Percentiles rank a stretch among this genome's conserved stretches.
These are phyloP conservation scores for Oreohelix idahoensis DNA, from an alignment of 1,140 invertebrate genomes.

Conservation along the genomic window DNA sequence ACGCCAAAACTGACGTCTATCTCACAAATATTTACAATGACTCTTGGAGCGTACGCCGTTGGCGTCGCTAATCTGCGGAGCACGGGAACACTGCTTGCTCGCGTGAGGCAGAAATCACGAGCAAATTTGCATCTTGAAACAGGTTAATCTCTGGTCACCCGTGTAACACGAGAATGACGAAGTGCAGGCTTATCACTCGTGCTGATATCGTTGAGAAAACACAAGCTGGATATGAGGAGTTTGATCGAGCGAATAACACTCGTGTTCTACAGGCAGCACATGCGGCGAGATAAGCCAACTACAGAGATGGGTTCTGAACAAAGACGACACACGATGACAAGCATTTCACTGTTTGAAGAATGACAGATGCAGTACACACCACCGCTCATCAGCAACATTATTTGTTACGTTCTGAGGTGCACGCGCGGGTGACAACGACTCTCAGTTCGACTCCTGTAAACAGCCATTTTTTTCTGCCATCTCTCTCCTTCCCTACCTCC, in stretches of 20 bases:
- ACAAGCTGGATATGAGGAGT: not conserved
- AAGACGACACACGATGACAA: too few species aligned
- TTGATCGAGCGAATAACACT: not conserved
- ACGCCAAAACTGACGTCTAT: too few species aligned
- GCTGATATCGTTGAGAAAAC: not conserved
- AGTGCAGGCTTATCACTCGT: not conserved
- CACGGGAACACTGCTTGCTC: too few species aligned
- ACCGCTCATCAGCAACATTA: too few species aligned
- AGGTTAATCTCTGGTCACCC: not conserved
- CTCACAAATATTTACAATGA: not conserved
- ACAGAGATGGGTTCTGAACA: too few species aligned
- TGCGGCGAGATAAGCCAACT: not conserved
- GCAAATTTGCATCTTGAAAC: not conserved
- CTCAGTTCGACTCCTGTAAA: too few species aligned
- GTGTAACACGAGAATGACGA: not conserved
- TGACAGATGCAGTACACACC: too few species aligned
- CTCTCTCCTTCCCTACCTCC: too few species aligned
- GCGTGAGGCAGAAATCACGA: not conserved
- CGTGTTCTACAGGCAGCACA: not conserved
- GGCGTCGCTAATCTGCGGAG: not conserved
- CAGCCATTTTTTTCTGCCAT: too few species aligned
- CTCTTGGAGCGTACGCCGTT: not conserved
- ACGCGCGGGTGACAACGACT: too few species aligned
- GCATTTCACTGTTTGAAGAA: too few species aligned
- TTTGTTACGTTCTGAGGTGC: too few species aligned